These are phyloP conservation scores for Actinopyga echinites DNA, from an alignment of 53 echinoderm and acorn worm species.

Conservation along the genomic window DNA sequence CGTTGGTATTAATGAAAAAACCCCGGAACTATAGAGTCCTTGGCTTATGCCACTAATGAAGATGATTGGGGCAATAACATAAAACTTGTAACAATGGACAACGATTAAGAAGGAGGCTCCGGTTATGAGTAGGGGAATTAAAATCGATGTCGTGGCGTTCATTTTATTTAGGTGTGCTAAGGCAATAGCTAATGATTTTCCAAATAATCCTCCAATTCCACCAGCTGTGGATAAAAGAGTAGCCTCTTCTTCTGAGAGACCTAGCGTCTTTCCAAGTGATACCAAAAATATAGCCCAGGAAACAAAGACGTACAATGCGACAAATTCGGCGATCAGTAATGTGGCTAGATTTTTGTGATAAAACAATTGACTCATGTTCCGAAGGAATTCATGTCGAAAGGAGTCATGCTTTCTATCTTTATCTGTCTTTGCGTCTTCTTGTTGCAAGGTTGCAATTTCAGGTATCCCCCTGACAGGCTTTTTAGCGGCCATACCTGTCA, in stretches of 20 bases:
- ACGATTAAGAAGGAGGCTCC: background rate
- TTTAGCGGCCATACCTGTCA: background rate
- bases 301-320: background rate
- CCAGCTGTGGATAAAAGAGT: background rate
- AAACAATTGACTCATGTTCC: background rate
- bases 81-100: background rate
- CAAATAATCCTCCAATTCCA: background rate
- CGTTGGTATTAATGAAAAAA: background rate
- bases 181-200: background rate
- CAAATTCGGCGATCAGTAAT: background rate
- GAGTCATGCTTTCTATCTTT: background rate
- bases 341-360: background rate
- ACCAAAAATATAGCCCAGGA: constrained; percentile 7
- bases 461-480: background rate
- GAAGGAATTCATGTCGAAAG: background rate
- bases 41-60: background rate
- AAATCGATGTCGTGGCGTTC: background rate
- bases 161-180: background rate
- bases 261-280: background rate
- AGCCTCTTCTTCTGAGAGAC: background rate
- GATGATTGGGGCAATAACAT: background rate
- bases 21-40: background rate
- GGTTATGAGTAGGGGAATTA: background rate
- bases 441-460: background rate
- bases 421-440: background rate